Base-by-base conservation (phyloP, 2,113 vertebrate species). In the Rhinichthys klamathensis region DNA sequence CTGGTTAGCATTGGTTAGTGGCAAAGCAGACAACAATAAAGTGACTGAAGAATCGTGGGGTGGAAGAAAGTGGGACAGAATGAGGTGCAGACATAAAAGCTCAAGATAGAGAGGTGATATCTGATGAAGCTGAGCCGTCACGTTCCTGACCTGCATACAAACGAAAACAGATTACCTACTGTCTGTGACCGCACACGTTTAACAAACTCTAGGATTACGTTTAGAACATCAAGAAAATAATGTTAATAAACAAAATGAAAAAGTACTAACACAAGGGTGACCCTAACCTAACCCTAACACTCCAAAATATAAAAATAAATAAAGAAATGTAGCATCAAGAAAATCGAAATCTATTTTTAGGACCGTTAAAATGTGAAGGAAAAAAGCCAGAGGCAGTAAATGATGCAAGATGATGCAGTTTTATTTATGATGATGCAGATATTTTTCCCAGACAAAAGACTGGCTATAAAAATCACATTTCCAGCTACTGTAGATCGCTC, bases 1-100 rank as follows among this genome's bases (percentile, higher is more conserved):
- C 84, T 11, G 88, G 91, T 93, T 89, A 91, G 91, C 44, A 60
- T 16, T 69, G 72, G 67, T 84, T 87, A 89, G 15, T 82, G 54
- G 32, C 12, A 80, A 15, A 70, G 11, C 80, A 30, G 27, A 27
- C 3, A 79, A 46, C 58, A 51, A 49, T 38, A n/a, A 30, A 27
- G 41, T 61, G 75, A 70, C 27, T 76, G 30, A 4, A 15, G 21
- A 54, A 44, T 72, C 8, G 51, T 46, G n/a, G 63, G 49, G 44
- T 49, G 76, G 16, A 80, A 70, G 67, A 51, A 16, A 25, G 44
- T 49, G 70, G 1, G 82, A 65, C 1, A 49, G 32, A 27, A 23
- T 51, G 51, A 35, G n/a, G 73, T 54, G 65, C 54, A 21, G 46
- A 78, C 41, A 54, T 38, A 54, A 77, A 51, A 60, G 16, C 67